Conservation (phyloP, 2,888 invertebrate genomes). For the Monopis laevigella region DNA sequence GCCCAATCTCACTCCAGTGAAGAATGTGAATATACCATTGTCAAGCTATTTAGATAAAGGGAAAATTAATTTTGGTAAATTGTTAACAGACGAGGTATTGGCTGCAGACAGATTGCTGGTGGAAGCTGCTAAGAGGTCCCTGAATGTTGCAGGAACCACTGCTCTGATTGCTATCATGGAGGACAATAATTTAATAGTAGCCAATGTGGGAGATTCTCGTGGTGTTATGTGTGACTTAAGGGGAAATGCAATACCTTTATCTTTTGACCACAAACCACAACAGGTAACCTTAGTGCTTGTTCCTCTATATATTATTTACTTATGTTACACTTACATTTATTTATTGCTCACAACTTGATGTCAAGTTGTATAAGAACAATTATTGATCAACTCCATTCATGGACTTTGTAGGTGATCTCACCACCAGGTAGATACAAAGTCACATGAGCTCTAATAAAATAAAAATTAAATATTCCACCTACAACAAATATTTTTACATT, state of each 20-base stretch:
- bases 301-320: too few relatives aligned
- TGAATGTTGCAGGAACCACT: constrained; percentile 88
- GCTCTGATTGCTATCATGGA: constrained; percentile 90
- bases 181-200: constrained; percentile 84
- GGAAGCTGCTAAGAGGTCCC: constrained; percentile 81
- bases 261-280: constrained; percentile 97
- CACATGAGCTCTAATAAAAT: too few relatives aligned
- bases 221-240: constrained; percentile 94
- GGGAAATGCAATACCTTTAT: constrained; percentile 90
- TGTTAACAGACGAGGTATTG: constrained; percentile 87
- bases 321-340: too few relatives aligned
- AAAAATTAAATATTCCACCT: too few relatives aligned
- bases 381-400: too few relatives aligned
- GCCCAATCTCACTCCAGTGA: constrained; percentile 45
- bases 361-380: too few relatives aligned
- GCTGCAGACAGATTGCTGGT: constrained; percentile 84
- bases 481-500: too few relatives aligned
- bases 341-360: too few relatives aligned
- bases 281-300: too few relatives aligned
- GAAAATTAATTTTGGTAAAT: constrained; percentile 81
- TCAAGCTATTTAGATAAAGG: constrained; percentile 78
- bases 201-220: constrained; percentile 96
- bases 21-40: constrained; percentile 55
- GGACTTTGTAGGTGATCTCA: too few relatives aligned
- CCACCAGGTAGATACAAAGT: too few relatives aligned